These are phyloP conservation scores for Gadus macrocephalus DNA, from an alignment of 2,113 vertebrate genomes.

Conservation along the genomic window DNA sequence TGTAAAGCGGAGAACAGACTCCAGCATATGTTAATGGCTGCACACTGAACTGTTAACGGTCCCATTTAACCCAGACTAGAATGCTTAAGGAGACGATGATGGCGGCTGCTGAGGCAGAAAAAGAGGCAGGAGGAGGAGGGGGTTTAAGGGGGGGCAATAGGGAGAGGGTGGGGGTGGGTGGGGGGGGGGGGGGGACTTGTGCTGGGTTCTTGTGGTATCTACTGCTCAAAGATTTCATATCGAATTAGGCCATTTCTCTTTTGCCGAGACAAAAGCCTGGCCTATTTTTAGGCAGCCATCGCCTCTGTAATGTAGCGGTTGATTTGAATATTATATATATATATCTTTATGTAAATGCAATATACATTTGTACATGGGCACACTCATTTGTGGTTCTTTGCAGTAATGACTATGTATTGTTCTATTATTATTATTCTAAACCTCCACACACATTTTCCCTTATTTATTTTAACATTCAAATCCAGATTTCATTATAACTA, in stretches of 20 bases:
- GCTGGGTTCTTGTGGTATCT: slow-evolving; percentile 15
- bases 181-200: not conserved
- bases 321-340: not conserved
- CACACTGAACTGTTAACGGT: slow-evolving; percentile 72
- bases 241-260: slow-evolving; percentile 29
- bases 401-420: too few species aligned
- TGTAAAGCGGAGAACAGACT: slow-evolving; percentile 41
- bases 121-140: slow-evolving; percentile 43
- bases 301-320: not conserved
- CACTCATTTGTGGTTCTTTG: too few species aligned
- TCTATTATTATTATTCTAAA: too few species aligned
- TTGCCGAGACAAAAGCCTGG: slow-evolving; percentile 23
- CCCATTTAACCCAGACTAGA: slow-evolving; percentile 70
- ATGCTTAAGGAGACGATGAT: slow-evolving; percentile 70
- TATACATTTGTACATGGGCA: not conserved
- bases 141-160: slow-evolving; percentile 37
- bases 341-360: not conserved
- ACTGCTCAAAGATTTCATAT: slow-evolving; percentile 46
- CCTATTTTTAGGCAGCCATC: slow-evolving; percentile 17
- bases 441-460: not conserved
- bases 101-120: slow-evolving; percentile 64
- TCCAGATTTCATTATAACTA: too few species aligned
- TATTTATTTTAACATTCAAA: too few species aligned
- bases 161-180: slow-evolving; percentile 33
- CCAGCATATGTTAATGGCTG: slow-evolving; percentile 69